Evolutionary conservation across 2,888 invertebrate species (phyloP), one percentile per base, ranked within the genome.

Genomic region (Polyploca ridens): DNA sequence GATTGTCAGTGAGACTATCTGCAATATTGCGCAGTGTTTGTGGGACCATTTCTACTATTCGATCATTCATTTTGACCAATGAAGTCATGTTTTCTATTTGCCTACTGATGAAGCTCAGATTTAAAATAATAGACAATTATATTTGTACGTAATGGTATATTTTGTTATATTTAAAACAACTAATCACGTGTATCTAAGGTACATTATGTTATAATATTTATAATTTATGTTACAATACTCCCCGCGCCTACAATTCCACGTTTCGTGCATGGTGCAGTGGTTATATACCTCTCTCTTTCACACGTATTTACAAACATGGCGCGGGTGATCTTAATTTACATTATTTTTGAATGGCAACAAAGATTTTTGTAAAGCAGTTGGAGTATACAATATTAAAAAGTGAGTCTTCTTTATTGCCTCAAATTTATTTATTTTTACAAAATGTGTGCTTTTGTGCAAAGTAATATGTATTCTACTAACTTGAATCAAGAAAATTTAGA

Each of bases 221-320:
- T 58, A 19, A 78, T 76, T 58, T 79, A 76, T 71, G 41, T 62
- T 78, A 84, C 81, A 80, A 75, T 67, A 69, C 33, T 65, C 81
- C 27, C 84, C 86, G 86, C 90, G 90, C 87, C 84, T 71, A 69
- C 93, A 94, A 93, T 93, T 93, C 93, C 93, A 87, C 81, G 75
- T 74, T 65, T 86, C 79, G 93, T 93, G 93, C 93, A 93, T 90
- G 80, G 68, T 90, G 91, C 93, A 93, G 93, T 89, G 78, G 75
- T 76, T 77, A 74, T 77, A 74, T 72, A 66, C 76, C 54, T 54
- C 54, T 54, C 54, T 54, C 54, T 54, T 19, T 54, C 54, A 19
- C 54, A 10, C 54, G 10, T 90, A 90, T 90, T 65, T 90, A 90
- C 90, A 91, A 66, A 82, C 74, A 72, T 70, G 84, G 78, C 87